A percentile compares a stretch with the other conserved stretches of the same genome.
phyloP scores from a whole-genome alignment of 2,113 vertebrate species.

The Anoplopoma fimbria region DNA sequence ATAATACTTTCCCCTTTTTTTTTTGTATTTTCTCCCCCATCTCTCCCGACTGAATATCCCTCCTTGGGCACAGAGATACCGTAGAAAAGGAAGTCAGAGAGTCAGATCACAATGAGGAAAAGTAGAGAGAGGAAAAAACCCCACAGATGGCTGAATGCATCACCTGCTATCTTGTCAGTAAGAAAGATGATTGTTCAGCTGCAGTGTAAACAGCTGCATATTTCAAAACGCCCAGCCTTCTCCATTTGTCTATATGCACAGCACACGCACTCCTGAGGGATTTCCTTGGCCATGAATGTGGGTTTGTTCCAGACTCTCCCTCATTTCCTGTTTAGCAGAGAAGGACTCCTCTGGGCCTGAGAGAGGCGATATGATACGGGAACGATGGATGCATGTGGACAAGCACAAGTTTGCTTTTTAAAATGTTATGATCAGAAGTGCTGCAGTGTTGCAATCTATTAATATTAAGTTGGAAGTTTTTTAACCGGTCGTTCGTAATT shows the following conservation, averaged over 20 bases:
- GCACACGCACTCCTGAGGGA: constrained; percentile 49
- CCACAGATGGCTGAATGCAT: constrained; percentile 30
- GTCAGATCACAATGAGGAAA: constrained; percentile 25
- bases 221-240: constrained; percentile 39
- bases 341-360: constrained; percentile 21
- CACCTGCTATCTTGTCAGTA: constrained; percentile 55
- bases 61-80: constrained; percentile 3
- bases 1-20: not conserved
- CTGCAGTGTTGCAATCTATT: constrained; percentile 2
- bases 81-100: constrained; percentile 5
- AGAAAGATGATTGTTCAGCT: constrained; percentile 52
- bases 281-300: constrained; percentile 52
- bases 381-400: constrained; percentile 33
- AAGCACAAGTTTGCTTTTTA: constrained; percentile 49
- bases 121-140: not conserved
- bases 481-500: not conserved
- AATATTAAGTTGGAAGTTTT: constrained; percentile 1
- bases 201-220: constrained; percentile 47
- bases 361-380: constrained; percentile 5
- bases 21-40: not conserved
- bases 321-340: constrained; percentile 35
- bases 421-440: constrained; percentile 29
- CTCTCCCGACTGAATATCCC: not conserved
- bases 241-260: constrained; percentile 43
- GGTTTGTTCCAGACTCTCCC: constrained; percentile 29